These are phyloP conservation scores for Typhlomys cinereus DNA, from an alignment of 2,113 vertebrate genomes.

Conservation along the genomic window DNA sequence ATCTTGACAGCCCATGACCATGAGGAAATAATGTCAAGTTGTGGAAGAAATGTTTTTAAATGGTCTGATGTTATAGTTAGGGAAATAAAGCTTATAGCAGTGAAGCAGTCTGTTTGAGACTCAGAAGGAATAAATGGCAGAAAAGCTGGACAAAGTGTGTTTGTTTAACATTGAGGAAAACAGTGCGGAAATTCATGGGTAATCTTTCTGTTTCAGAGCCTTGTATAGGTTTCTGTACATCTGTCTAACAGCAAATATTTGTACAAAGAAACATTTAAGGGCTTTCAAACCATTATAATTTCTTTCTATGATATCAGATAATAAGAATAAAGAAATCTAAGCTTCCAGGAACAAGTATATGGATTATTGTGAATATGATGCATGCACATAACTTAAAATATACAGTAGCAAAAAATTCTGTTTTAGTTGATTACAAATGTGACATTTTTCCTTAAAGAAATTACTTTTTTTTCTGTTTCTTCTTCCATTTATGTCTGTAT, in stretches of 20 bases:
- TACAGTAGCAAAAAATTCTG: not conserved
- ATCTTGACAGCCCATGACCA: not conserved
- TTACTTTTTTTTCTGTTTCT: not conserved
- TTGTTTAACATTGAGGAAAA: not conserved
- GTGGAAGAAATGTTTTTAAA: not conserved
- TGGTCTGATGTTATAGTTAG: not conserved
- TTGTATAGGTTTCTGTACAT: not conserved
- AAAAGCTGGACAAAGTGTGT: not conserved
- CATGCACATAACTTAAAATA: not conserved
- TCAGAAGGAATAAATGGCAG: not conserved
- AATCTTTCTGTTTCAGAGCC: not conserved
- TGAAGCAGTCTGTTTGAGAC: not conserved
- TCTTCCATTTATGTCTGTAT: not conserved
- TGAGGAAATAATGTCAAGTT: not conserved
- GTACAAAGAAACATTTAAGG: not conserved
- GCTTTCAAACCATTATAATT: not conserved
- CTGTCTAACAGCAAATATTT: constrained; percentile 31
- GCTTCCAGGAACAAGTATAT: not conserved
- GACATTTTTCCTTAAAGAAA: not conserved
- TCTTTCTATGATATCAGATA: not conserved
- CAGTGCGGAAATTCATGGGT: not conserved
- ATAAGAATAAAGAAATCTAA: not conserved
- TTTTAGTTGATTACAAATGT: not conserved
- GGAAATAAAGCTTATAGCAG: not conserved
- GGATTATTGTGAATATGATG: not conserved